Conservation (phyloP, 2,888 invertebrate species). For the Agriotes lineatus region DNA sequence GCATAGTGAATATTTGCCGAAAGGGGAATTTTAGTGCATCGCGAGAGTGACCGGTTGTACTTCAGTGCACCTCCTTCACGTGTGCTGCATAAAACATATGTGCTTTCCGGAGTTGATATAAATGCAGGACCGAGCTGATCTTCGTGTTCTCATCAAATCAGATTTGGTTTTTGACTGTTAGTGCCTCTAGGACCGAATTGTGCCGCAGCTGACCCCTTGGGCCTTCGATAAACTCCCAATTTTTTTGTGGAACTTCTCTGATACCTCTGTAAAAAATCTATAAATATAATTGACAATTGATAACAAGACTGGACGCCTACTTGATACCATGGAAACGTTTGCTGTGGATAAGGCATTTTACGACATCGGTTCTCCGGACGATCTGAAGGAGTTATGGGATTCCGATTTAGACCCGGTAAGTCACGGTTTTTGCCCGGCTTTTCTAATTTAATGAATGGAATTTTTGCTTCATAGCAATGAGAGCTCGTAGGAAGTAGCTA, state of each 20-base stretch:
- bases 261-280: constrained; percentile 4
- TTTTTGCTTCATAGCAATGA: no score
- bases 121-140: constrained; percentile 16
- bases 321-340: constrained; percentile 75
- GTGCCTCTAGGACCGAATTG: neutral
- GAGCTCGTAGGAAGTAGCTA: no score
- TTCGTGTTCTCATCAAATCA: neutral
- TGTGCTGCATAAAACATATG: constrained; percentile 39
- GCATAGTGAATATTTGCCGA: constrained; percentile 7
- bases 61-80: constrained; percentile 27
- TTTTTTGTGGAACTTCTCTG: neutral
- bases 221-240: neutral
- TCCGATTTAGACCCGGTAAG: constrained; percentile 87
- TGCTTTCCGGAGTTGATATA: constrained; percentile 15
- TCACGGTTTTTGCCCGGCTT: no score
- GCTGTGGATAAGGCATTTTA: constrained; percentile 67
- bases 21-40: constrained; percentile 1
- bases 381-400: constrained; percentile 85
- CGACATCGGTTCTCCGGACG: constrained; percentile 77
- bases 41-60: neutral
- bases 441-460: no score
- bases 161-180: neutral
- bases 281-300: constrained; percentile 23
- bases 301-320: constrained; percentile 24
- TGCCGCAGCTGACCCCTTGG: neutral